Evolutionary conservation across 2,797 vertebrate species (phyloP), one percentile per base, ranked within the genome.

Genomic region (Smutsia temminckii): DNA sequence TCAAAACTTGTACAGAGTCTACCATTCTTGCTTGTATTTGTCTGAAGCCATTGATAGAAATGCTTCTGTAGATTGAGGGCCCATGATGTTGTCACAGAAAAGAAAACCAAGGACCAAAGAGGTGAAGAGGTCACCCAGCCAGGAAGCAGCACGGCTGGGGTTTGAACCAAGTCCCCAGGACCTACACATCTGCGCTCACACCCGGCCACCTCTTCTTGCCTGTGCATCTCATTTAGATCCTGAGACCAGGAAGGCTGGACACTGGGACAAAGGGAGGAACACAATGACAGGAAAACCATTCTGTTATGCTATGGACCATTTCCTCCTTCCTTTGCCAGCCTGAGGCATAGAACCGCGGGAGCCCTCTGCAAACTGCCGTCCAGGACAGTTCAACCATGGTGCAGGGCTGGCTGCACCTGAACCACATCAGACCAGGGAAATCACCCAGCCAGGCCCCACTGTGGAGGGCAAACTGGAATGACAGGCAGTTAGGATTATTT

Each of bases 51-150:
- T 69, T 40, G 23, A 49, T 8, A 57, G 61, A 85, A 17, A 32
- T 27, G 42, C 91, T 89, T 69, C 75, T 85, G 14, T 81, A 29
- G 51, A 23, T 17, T 40, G 17, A 17, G 69, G 59, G 17, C 32
- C 59, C 42, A 4, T 8, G 49, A 23, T 1, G 1, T 57, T 49
- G 46, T 77, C 57, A 51, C 32, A 57, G 63, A 78, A 93, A 68
- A 89, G 72, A 23, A 93, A 92, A 75, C 14, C 13, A 78, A 85
- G 69, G 83, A 21, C 81, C 37, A 29, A 32, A 42, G 40, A 40
- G 6, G 8, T 42, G 27, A 84, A 71, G 64, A 71, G 13, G 23
- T 81, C 68, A 59, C 32, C 8, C 13, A 49, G 63, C 7, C 37
- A 64, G 27, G 34, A 78, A 64, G 83, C 25, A 27, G n/a, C 17